Conservation (phyloP, 2,113 vertebrate genomes). For the Balaeniceps rex region DNA sequence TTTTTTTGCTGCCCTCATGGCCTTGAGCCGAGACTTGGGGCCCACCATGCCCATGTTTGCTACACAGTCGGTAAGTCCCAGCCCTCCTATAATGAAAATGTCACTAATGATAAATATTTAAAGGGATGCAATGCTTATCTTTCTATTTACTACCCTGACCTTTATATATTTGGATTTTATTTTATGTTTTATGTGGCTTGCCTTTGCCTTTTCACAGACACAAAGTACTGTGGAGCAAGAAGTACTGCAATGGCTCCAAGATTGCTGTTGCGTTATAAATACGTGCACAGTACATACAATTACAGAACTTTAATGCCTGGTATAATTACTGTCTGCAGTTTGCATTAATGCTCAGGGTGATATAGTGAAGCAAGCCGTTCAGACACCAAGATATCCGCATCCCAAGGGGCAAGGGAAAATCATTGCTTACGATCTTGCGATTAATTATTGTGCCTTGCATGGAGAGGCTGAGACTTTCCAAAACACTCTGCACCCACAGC, state of each 20-base stretch:
- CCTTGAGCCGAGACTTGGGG: neutral
- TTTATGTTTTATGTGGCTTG: conserved; percentile 3
- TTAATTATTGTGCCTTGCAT: neutral
- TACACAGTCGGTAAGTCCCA: neutral
- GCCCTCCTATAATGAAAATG: conserved; percentile 10
- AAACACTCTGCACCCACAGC: neutral
- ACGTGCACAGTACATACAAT: neutral
- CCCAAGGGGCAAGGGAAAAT: neutral
- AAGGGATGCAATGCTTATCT: conserved; percentile 20
- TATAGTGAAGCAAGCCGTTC: neutral
- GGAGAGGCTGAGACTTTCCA: neutral
- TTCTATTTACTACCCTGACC: conserved; percentile 57
- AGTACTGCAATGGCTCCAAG: neutral
- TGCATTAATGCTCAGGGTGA: conserved; percentile 21
- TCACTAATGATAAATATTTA: conserved; percentile 45
- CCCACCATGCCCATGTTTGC: neutral
- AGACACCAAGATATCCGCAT: neutral
- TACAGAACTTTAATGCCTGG: conserved; percentile 38
- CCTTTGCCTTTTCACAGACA: neutral
- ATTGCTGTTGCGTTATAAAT: conserved; percentile 1
- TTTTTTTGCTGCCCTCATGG: fast-evolving
- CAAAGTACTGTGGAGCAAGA: neutral
- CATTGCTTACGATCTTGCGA: neutral
- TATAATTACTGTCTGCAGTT: conserved; percentile 51
- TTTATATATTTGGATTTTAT: conserved; percentile 36